Evolutionary conservation across 2,113 vertebrate genomes (phyloP).

Genomic region (Circaetus cinerascens): DNA sequence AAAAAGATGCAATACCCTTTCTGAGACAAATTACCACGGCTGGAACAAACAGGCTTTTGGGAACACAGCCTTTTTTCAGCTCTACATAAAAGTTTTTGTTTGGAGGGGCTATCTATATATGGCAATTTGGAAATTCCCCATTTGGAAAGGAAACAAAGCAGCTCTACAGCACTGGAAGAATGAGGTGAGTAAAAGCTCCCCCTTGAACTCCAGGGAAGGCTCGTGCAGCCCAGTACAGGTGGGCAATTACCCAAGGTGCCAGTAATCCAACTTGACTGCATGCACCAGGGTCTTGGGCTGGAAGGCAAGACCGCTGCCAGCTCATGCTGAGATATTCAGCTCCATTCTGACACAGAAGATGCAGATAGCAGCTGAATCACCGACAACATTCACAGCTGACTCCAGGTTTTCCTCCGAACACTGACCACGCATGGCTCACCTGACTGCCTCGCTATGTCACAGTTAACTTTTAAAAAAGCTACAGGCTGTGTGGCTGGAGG

Average conservation of each 20-base stretch:
- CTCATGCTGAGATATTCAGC: background rate
- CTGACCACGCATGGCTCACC: background rate
- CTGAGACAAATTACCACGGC: background rate
- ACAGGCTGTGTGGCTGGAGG: background rate
- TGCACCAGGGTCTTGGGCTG: rapidly evolving
- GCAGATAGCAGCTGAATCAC: background rate
- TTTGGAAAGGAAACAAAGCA: background rate
- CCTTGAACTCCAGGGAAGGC: rapidly evolving
- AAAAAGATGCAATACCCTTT: constrained; percentile 16
- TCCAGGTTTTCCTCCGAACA: background rate
- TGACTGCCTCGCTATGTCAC: background rate
- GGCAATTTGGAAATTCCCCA: constrained; percentile 4
- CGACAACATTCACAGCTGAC: rapidly evolving
- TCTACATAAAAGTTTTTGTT: background rate
- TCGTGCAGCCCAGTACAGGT: background rate
- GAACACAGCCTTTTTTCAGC: background rate
- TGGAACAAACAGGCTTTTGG: constrained; percentile 18
- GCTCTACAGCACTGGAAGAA: background rate
- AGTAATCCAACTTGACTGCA: rapidly evolving
- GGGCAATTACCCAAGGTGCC: background rate
- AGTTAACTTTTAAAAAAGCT: background rate
- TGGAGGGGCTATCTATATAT: background rate
- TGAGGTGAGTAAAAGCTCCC: rapidly evolving
- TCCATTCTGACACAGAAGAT: rapidly evolving
- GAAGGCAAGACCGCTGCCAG: background rate